phyloP scores from a whole-genome alignment of 2,888 invertebrate species.

The Apotomis turbidana region DNA sequence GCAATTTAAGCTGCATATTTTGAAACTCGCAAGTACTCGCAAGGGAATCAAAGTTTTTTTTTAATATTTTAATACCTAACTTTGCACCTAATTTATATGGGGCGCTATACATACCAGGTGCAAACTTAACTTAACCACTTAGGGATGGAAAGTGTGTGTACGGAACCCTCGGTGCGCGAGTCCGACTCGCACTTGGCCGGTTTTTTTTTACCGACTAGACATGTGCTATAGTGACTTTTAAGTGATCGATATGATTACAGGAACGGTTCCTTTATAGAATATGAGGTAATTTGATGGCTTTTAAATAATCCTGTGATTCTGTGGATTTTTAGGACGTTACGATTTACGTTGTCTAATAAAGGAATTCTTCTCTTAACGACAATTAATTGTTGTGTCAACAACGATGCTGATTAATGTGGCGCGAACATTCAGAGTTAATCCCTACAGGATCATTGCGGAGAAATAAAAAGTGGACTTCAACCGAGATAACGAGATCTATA shows the following conservation, averaged over 20 bases:
- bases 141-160: no score
- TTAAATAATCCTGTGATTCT: neutral
- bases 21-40: no score
- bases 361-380: slow-evolving; percentile 4
- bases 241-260: neutral
- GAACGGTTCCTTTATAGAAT: neutral
- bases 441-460: slow-evolving; percentile 12
- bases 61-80: no score
- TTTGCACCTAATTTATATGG: no score
- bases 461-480: neutral
- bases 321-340: neutral
- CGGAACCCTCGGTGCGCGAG: no score
- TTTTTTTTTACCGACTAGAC: no score
- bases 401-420: slow-evolving; percentile 14
- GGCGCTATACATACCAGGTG: no score
- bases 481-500: neutral
- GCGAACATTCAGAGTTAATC: slow-evolving; percentile 19
- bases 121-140: no score
- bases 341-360: slow-evolving; percentile 6
- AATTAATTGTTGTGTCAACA: slow-evolving; percentile 12
- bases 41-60: no score
- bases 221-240: neutral
- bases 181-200: no score
- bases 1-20: no score
- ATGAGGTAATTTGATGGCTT: neutral